These are phyloP conservation scores for Stomatorhinus ivindoensis DNA, from an alignment of 2,113 vertebrate genomes.

Conservation along the genomic window DNA sequence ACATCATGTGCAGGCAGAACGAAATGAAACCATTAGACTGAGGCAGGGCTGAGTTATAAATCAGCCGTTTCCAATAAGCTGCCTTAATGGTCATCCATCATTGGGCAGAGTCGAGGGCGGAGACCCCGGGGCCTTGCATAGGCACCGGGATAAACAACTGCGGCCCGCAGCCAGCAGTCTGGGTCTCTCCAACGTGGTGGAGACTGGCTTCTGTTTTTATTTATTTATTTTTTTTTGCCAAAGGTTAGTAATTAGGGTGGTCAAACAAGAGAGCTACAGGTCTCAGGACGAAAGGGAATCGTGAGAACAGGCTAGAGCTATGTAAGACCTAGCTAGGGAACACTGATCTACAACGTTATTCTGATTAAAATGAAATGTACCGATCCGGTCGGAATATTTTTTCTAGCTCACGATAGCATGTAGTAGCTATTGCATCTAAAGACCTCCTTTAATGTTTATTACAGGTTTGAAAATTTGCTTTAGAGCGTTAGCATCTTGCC, in stretches of 20 bases:
- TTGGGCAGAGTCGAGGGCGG: conserved; percentile 67
- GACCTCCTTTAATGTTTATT: background rate
- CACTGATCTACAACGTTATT: background rate
- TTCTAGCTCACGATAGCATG: background rate
- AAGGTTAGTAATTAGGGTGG: conserved; percentile 76
- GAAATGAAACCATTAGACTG: conserved; percentile 85
- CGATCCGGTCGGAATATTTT: background rate
- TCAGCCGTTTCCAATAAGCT: conserved; percentile 86
- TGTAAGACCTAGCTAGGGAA: background rate
- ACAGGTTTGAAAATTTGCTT: background rate
- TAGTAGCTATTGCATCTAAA: background rate
- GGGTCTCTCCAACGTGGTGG: conserved; percentile 80
- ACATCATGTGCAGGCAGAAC: conserved; percentile 75
- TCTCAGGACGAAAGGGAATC: background rate
- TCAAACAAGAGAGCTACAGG: conserved; percentile 53
- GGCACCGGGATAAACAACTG: conserved; percentile 86
- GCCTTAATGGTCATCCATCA: conserved; percentile 82
- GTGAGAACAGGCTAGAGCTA: background rate
- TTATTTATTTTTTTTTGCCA: conserved; percentile 79
- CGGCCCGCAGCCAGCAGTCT: conserved; percentile 76
- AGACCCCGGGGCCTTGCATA: conserved; percentile 70
- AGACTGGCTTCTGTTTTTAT: conserved; percentile 66
- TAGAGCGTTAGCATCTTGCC: background rate
- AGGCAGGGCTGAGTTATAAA: conserved; percentile 79
- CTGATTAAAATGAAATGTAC: background rate